phyloP scores from a whole-genome alignment of 2,113 vertebrate genomes.

The Nycticryphes semicollaris region DNA sequence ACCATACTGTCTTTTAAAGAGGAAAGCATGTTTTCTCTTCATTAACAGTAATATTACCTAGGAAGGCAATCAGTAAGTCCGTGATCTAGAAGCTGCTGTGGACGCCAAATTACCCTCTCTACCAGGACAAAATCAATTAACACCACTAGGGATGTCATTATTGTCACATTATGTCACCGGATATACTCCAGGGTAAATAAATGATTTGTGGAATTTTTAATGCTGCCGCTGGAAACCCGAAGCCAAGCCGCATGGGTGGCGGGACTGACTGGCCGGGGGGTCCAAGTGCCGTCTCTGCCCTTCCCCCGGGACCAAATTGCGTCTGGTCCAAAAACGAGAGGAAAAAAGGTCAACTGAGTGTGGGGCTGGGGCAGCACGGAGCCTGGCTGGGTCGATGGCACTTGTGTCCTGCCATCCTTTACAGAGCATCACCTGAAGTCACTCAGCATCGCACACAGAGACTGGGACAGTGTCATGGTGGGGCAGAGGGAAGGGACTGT shows the following conservation, averaged over 20 bases:
- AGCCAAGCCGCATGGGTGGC: background rate
- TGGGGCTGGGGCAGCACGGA: accelerated
- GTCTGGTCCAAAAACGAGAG: background rate
- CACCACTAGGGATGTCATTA: conserved; percentile 86
- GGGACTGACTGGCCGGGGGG: background rate
- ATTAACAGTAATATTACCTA: conserved; percentile 83
- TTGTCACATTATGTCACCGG: conserved; percentile 84
- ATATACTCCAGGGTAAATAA: conserved; percentile 83
- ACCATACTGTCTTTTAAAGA: conserved; percentile 77
- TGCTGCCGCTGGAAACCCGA: background rate
- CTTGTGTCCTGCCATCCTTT: background rate
- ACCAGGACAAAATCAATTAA: conserved; percentile 88
- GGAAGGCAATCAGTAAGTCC: conserved; percentile 77
- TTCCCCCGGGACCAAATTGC: background rate
- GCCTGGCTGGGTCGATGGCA: accelerated
- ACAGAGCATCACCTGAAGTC: background rate
- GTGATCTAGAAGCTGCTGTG: conserved; percentile 71
- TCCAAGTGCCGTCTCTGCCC: background rate
- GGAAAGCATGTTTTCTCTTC: conserved; percentile 82
- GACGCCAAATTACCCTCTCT: conserved; percentile 81
- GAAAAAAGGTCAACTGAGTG: background rate
- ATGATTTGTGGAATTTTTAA: conserved; percentile 82
- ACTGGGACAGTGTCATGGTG: accelerated
- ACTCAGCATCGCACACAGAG: accelerated
- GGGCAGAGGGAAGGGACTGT: accelerated